Percentiles rank a stretch among this genome's conserved stretches.
Conservation (phyloP, 2,888 invertebrate genomes). For the Trissolcus japonicus region DNA sequence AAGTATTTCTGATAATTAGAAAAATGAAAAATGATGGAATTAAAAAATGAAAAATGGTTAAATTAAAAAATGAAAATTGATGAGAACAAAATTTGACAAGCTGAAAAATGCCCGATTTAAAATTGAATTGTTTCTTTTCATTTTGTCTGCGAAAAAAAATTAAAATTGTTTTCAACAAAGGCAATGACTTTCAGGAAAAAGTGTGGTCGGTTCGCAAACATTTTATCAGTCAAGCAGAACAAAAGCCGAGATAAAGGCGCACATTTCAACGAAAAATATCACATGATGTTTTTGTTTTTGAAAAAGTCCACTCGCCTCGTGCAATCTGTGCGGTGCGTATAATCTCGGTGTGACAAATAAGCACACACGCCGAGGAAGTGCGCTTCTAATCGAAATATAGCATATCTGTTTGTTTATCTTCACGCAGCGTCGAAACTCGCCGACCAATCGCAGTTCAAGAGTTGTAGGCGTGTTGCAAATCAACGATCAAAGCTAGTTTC, state of each 20-base stretch:
- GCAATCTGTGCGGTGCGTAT: constrained; percentile 13
- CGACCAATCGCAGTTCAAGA: constrained; percentile 10
- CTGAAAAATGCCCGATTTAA: neutral
- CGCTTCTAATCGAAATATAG: constrained; percentile 9
- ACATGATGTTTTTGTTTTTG: constrained; percentile 35
- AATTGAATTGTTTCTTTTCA: neutral
- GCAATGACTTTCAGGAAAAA: constrained; percentile 7
- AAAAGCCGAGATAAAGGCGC: constrained; percentile 13
- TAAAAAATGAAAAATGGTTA: no score
- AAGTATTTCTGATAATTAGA: neutral
- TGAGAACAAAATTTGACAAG: no score
- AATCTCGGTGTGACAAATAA: constrained; percentile 15
- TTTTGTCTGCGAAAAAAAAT: neutral
- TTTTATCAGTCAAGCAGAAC: constrained; percentile 9
- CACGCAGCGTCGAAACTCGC: neutral
- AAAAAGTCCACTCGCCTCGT: constrained; percentile 28
- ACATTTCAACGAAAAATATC: constrained; percentile 25
- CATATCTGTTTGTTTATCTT: constrained; percentile 5
- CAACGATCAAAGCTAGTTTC: constrained; percentile 1
- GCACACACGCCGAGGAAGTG: neutral
- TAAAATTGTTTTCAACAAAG: neutral
- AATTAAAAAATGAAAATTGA: no score
- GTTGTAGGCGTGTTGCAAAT: constrained; percentile 20
- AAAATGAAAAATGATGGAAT: neutral
- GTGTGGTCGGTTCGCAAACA: no score